These are phyloP conservation scores for Phaethon lepturus DNA, from an alignment of 2,113 vertebrate genomes.

Conservation along the genomic window DNA sequence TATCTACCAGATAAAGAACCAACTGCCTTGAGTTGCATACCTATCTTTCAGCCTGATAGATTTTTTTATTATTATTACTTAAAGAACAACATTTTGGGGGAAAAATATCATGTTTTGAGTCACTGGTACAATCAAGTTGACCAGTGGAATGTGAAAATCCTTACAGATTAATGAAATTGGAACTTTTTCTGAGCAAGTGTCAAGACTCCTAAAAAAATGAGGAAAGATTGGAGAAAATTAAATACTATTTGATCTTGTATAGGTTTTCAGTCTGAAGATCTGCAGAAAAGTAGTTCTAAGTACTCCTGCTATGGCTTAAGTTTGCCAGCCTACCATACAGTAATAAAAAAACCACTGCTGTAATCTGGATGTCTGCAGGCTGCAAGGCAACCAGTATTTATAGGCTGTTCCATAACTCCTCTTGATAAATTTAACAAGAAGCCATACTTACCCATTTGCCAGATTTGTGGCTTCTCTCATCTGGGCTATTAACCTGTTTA, in stretches of 20 bases:
- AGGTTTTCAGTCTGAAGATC: neutral
- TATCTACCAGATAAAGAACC: neutral
- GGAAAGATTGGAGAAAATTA: neutral
- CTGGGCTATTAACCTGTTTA: constrained; percentile 91
- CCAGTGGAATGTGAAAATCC: neutral
- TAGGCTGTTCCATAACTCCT: neutral
- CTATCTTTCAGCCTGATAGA: neutral
- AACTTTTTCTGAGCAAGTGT: neutral
- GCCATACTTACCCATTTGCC: constrained; percentile 88
- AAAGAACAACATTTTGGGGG: neutral
- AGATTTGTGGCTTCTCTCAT: constrained; percentile 97
- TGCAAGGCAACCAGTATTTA: neutral
- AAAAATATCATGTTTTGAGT: neutral
- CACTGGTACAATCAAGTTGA: neutral
- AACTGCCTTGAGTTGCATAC: neutral
- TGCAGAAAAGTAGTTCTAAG: neutral
- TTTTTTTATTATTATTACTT: neutral
- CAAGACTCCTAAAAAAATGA: neutral
- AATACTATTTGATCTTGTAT: neutral
- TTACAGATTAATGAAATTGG: neutral
- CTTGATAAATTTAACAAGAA: neutral
- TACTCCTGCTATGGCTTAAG: neutral
- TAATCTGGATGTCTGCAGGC: neutral
- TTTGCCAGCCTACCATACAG: neutral
- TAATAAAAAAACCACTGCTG: neutral